Evolutionary conservation across 2,888 invertebrate genomes (phyloP), one percentile per base, ranked within the genome.

Genomic region (Eristalinus sepulchralis): DNA sequence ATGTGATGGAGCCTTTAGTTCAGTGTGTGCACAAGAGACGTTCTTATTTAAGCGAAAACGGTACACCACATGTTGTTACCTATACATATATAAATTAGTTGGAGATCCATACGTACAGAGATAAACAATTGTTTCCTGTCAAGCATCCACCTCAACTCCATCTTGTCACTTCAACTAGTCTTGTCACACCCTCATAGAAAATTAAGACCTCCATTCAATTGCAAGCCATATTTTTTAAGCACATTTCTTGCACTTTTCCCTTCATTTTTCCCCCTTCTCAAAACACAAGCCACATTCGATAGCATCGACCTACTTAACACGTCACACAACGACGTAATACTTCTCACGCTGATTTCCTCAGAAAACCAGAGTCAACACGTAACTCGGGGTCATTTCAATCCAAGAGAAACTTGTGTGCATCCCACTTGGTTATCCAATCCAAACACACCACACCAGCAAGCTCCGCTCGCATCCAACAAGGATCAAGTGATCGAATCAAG

Each of bases 401-500:
- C 47, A 47, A 47, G 47, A 47, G 47, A 47, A 47, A 47, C 47
- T n/a, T 47, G 17, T 47, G 47, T 47, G 47, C 47, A 47, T 47
- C 47, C 17, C 47, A 47, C 47, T 17, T 47, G 8, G 47, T 47
- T 47, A 47, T 17, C 47, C 17, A 47, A 47, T 17, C 47, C 47
- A 47, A 47, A n/a, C 47, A 10, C 13, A n/a, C 27, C 27, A 5
- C 27, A 17, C 17, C 17, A 47, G 17, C 36, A 39, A 36, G n/a
- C 17, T 47, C 17, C 47, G 17, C n/a, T 47, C 47, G 47, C n/a
- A 17, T 47, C 47, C 47, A 47, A 72, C 47, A 72, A 71, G 79
- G 79, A 79, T 72, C 71, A 66, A 66, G 33, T 79, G 70, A 39
- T 64, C 57, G 64, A n/a, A 47, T 17, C 47, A 17, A 47, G 47